Evolutionary conservation across 2,113 vertebrate species (phyloP).

Genomic region (Podarcis cretensis): DNA sequence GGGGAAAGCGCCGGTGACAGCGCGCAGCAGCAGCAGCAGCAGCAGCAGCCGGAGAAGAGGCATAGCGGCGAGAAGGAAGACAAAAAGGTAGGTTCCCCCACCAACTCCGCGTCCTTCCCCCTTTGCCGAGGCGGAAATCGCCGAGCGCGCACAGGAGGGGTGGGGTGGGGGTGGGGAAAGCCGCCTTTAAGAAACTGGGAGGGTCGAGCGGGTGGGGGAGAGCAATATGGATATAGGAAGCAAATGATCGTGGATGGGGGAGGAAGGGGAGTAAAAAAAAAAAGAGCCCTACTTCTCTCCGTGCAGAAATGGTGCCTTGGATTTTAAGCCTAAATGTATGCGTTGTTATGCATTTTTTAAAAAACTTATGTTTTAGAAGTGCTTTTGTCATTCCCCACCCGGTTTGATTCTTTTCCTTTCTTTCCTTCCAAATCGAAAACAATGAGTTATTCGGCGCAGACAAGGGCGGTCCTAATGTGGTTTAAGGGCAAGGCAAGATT

Average conservation of each 20-base stretch:
- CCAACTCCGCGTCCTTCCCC: not conserved
- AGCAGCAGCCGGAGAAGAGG: not conserved
- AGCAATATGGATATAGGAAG: not conserved
- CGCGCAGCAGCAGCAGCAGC: slow-evolving; percentile 53
- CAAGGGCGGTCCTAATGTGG: not conserved
- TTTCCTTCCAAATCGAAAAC: no score
- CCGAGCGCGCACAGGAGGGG: not conserved
- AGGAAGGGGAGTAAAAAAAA: slow-evolving; percentile 28
- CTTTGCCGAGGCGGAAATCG: not conserved
- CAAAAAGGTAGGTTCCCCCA: slow-evolving; percentile 79
- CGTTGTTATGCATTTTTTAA: not conserved
- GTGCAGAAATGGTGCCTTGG: not conserved
- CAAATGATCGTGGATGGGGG: not conserved
- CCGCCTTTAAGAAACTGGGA: not conserved
- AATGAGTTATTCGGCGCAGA: not conserved
- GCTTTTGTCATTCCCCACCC: not conserved
- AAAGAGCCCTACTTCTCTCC: slow-evolving; percentile 10
- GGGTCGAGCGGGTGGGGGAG: not conserved
- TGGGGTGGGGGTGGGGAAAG: not conserved
- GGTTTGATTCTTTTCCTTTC: not conserved
- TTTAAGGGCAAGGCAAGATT: slow-evolving; percentile 20
- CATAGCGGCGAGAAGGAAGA: slow-evolving; percentile 75
- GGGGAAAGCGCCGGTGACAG: slow-evolving; percentile 72
- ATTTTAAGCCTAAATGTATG: not conserved
- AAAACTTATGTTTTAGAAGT: not conserved